Base-by-base conservation (phyloP, 1,140 invertebrate genomes). In the Drosophila grimshawi region DNA sequence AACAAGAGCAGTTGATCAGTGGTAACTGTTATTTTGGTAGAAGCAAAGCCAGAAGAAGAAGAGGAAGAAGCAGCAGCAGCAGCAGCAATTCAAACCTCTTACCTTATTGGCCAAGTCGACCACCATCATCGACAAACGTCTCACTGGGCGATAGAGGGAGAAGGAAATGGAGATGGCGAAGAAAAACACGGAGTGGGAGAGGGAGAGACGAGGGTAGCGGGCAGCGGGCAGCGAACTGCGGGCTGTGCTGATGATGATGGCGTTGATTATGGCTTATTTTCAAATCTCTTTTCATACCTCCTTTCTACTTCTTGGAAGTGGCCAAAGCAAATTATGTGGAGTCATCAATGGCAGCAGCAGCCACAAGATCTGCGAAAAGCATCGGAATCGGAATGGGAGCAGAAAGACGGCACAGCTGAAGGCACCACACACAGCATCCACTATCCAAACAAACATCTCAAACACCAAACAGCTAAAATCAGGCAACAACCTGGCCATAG, bases 231-330 rank as follows among this genome's bases (percentile, higher is more conserved):
- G 65, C 56, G 30, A 56, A 1, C 19, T 19, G 19, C 19, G 61
- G 63, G 77, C 69, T 62, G 77, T 62, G 67, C 48, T 76, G 78
- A 76, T 85, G 82, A 83, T 88, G 83, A 86, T 86, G 83, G 83
- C 83, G 85, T 88, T 88, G 83, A 88, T 88, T 88, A 88, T 88
- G 83, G 83, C 83, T 88, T 88, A 88, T 88, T 88, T 88, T 88
- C 85, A 88, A 88, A 88, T 88, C 80, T 88, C 67, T 82, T 66
- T 75, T 68, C 70, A 65, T 70, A 65, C 79, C 62, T 72, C 64
- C 71, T 67, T 67, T 70, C 66, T 61, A 71, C 76, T 88, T 88
- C 83, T 88, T 88, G 83, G 83, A 88, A 86, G 68, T 70, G 72
- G 72, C 72, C 80, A 82, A 65, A 80, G 80, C 83, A 88, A 88